These are phyloP conservation scores for Crypturellus undulatus DNA, from an alignment of 2,113 vertebrate genomes.

Conservation along the genomic window DNA sequence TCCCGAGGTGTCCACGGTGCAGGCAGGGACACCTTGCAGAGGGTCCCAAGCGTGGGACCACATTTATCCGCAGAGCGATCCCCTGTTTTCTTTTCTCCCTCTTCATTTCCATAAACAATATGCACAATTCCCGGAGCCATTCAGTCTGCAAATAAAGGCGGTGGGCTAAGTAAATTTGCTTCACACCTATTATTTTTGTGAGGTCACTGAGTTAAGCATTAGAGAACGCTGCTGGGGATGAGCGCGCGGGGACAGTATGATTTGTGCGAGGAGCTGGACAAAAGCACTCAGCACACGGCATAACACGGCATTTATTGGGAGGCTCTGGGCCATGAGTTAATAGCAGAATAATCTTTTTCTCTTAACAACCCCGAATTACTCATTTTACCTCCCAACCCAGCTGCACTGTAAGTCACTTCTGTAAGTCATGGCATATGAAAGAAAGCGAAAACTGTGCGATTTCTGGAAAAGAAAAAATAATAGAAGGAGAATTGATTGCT, in stretches of 20 bases:
- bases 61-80: slow-evolving; percentile 13
- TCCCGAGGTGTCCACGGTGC: not conserved
- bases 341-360: slow-evolving; percentile 46
- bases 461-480: not conserved
- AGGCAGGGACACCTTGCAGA: not conserved
- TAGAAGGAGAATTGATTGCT: not conserved
- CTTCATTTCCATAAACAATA: slow-evolving; percentile 71
- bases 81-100: not conserved
- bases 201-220: slow-evolving; percentile 73
- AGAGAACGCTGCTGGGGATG: slow-evolving; percentile 37
- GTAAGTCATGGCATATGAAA: not conserved
- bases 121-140: slow-evolving; percentile 29
- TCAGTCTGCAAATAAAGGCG: slow-evolving; percentile 69
- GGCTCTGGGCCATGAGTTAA: slow-evolving; percentile 54
- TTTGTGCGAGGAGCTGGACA: slow-evolving; percentile 41
- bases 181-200: slow-evolving; percentile 74
- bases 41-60: slow-evolving; percentile 18
- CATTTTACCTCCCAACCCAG: not conserved
- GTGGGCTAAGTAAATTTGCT: slow-evolving; percentile 73
- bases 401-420: slow-evolving; percentile 41
- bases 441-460: slow-evolving; percentile 3
- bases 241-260: slow-evolving; percentile 29
- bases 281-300: not conserved
- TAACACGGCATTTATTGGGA: slow-evolving; percentile 40
- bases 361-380: not conserved